These are phyloP conservation scores for Drosophila gunungcola DNA, from an alignment of 1,140 invertebrate species.

Conservation along the genomic window DNA sequence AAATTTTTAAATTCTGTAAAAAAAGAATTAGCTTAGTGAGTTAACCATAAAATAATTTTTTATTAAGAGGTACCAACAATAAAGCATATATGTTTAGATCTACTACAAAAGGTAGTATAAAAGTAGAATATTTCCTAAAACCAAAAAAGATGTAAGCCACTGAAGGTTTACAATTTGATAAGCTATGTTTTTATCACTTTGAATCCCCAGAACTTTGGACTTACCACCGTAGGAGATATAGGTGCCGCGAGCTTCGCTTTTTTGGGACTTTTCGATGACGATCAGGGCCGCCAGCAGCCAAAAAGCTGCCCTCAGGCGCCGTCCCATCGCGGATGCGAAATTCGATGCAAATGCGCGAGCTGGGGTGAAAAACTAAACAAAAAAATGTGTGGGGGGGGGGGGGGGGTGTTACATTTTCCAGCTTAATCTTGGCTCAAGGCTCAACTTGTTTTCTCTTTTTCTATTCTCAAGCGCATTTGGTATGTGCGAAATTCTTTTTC, in stretches of 20 bases:
- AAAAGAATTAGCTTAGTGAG: no score
- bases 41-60: no score
- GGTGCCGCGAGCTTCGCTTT: slow-evolving; percentile 33
- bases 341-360: slow-evolving; percentile 28
- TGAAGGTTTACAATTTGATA: no score
- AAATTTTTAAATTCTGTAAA: no score
- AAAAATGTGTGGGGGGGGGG: neutral
- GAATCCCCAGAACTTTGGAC: slow-evolving; percentile 1
- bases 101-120: no score
- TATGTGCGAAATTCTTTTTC: slow-evolving; percentile 25
- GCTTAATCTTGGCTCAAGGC: slow-evolving; percentile 21
- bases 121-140: no score
- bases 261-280: slow-evolving; percentile 25
- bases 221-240: slow-evolving; percentile 55
- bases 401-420: slow-evolving; percentile 1
- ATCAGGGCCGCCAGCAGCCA: slow-evolving; percentile 69
- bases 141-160: no score
- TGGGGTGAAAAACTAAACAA: neutral
- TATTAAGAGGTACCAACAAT: no score
- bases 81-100: no score
- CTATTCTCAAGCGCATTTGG: slow-evolving; percentile 22
- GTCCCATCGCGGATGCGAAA: slow-evolving; percentile 46
- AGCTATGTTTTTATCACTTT: neutral
- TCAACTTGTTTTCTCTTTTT: neutral
- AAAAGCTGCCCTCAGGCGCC: slow-evolving; percentile 57